phyloP scores from a whole-genome alignment of 2,888 invertebrate genomes.

The Megamerina dolium region DNA sequence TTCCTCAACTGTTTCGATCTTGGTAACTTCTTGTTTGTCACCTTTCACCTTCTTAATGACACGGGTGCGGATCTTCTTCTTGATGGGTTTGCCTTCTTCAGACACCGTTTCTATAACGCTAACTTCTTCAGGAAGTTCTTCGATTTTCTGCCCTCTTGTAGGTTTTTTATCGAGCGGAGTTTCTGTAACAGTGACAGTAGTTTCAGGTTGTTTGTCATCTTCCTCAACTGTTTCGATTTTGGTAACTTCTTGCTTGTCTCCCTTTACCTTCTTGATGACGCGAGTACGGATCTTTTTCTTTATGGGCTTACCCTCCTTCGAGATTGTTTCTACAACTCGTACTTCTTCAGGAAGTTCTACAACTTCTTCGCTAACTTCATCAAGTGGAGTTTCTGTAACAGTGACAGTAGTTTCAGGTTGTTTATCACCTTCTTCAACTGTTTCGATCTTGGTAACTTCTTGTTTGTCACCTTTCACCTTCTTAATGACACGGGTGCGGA shows the following conservation, averaged over 20 bases:
- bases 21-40: conserved; percentile 37
- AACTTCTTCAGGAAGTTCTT: conserved; percentile 17
- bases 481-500: conserved; percentile 23
- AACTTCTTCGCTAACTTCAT: conserved; percentile 3
- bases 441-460: conserved; percentile 26
- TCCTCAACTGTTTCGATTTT: conserved; percentile 40
- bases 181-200: conserved; percentile 32
- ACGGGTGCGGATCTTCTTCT: conserved; percentile 39
- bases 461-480: conserved; percentile 25
- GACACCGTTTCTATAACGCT: conserved; percentile 16
- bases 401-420: conserved; percentile 27
- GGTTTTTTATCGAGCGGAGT: conserved; percentile 19
- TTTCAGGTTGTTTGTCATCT: conserved; percentile 40
- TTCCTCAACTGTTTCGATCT: conserved; percentile 46
- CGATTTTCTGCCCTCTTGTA: conserved; percentile 10
- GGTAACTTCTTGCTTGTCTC: conserved; percentile 29
- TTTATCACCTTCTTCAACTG: conserved; percentile 12
- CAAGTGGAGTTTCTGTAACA: conserved; percentile 21
- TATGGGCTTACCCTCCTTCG: conserved; percentile 25
- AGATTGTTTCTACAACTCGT: conserved; percentile 27
- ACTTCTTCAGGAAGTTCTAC: conserved; percentile 21
- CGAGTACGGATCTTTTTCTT: conserved; percentile 23
- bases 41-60: conserved; percentile 36
- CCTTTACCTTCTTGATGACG: conserved; percentile 22
- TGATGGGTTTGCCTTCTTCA: conserved; percentile 24